These are phyloP conservation scores for Chrysolina haemoptera DNA, from an alignment of 2,888 invertebrate genomes.

Conservation along the genomic window DNA sequence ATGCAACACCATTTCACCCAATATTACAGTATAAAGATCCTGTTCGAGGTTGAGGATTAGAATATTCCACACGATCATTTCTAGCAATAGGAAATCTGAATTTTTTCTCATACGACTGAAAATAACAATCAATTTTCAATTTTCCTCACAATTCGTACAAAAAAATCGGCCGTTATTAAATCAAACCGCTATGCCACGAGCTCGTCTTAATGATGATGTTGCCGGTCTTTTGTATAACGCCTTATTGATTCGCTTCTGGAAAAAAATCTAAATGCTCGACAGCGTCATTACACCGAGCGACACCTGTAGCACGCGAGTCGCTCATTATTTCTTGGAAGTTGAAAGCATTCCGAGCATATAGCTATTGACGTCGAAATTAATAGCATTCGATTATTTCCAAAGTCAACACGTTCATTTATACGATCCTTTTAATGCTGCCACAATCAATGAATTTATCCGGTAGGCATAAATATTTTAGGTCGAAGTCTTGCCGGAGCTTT, in stretches of 20 bases:
- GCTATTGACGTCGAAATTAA: slow-evolving; percentile 65
- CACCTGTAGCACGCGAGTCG: slow-evolving; percentile 68
- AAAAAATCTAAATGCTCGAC: slow-evolving; percentile 56
- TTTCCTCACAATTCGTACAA: neutral
- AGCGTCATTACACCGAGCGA: slow-evolving; percentile 62
- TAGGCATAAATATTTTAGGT: slow-evolving; percentile 48
- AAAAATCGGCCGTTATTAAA: neutral
- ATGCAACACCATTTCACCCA: no score
- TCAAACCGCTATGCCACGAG: neutral
- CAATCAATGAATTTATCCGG: slow-evolving; percentile 48
- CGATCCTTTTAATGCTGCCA: slow-evolving; percentile 48
- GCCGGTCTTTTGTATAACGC: slow-evolving; percentile 29
- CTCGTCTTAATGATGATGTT: slow-evolving; percentile 20
- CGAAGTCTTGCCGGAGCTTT: slow-evolving; percentile 18
- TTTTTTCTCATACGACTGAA: no score
- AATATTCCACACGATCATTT: no score
- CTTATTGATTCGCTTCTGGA: slow-evolving; percentile 27
- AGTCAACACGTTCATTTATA: slow-evolving; percentile 61
- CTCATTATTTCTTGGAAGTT: slow-evolving; percentile 62
- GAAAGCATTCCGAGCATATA: slow-evolving; percentile 57
- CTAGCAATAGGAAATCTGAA: no score
- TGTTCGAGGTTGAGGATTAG: no score
- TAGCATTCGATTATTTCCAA: slow-evolving; percentile 67
- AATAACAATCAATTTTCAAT: no score
- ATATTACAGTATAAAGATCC: no score